Evolutionary conservation across 1,140 invertebrate species (phyloP).

Genomic region (Harpegnathos saltator): DNA sequence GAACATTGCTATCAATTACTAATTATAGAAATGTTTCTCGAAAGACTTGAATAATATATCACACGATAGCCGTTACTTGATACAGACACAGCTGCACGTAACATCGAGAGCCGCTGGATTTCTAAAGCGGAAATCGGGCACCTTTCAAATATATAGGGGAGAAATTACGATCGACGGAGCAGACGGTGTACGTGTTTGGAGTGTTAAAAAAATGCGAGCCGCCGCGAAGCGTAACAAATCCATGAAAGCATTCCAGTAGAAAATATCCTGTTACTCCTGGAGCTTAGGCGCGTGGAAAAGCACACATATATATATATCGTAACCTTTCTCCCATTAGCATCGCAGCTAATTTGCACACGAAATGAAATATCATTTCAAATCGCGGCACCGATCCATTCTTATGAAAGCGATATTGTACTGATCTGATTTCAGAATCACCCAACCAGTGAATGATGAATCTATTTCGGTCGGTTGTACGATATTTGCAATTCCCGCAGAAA

Average conservation of each 20-base stretch:
- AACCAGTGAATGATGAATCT: background rate
- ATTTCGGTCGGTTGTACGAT: background rate
- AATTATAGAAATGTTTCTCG: too few relatives aligned
- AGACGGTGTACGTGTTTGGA: conserved; percentile 29
- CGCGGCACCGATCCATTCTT: background rate
- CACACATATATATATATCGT: background rate
- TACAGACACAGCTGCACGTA: background rate
- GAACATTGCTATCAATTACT: too few relatives aligned
- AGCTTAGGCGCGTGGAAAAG: conserved; percentile 7
- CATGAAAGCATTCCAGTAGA: conserved; percentile 1
- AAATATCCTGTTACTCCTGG: conserved; percentile 28
- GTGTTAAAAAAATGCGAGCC: conserved; percentile 14
- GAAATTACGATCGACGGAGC: conserved; percentile 53
- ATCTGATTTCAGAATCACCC: background rate
- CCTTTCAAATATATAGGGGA: background rate
- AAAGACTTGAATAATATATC: too few relatives aligned
- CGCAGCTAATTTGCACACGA: background rate
- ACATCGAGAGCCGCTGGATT: conserved; percentile 1
- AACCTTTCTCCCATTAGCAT: conserved; percentile 7
- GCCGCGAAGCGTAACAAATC: conserved; percentile 21
- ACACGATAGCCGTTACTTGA: conserved; percentile 4
- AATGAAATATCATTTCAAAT: conserved; percentile 26
- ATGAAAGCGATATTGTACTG: background rate
- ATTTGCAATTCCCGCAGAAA: background rate
- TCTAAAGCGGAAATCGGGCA: conserved; percentile 22